These are phyloP conservation scores for Cataglyphis livida DNA, from an alignment of 2,888 invertebrate genomes.

Conservation along the genomic window DNA sequence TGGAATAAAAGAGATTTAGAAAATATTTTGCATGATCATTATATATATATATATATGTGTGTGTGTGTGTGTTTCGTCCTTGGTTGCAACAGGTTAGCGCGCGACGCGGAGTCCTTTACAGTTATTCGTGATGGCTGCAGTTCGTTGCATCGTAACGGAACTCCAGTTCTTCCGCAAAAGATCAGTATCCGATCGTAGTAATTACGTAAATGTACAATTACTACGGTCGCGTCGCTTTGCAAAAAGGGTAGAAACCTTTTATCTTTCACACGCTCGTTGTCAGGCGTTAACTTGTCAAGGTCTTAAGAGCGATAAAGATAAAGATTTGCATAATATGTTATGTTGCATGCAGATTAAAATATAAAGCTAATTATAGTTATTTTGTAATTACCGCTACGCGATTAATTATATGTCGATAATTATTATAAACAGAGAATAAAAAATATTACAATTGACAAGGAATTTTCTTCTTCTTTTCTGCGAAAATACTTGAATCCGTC, in stretches of 20 bases:
- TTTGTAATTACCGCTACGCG: background rate
- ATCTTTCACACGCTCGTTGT: background rate
- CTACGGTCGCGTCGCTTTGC: background rate
- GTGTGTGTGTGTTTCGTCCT: background rate
- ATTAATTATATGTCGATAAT: background rate
- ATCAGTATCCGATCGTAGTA: constrained; percentile 64
- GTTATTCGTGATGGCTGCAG: constrained; percentile 68
- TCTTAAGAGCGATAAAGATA: background rate
- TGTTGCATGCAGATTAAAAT: background rate
- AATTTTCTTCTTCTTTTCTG: background rate
- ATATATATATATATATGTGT: background rate
- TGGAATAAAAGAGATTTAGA: background rate
- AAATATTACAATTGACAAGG: background rate
- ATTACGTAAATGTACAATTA: constrained; percentile 57
- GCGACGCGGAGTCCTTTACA: constrained; percentile 70
- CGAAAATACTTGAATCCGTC: background rate
- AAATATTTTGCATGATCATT: constrained; percentile 1
- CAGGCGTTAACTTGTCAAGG: background rate
- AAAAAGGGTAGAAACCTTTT: constrained; percentile 12
- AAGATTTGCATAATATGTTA: background rate
- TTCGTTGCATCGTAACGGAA: constrained; percentile 75
- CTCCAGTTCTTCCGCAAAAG: constrained; percentile 68
- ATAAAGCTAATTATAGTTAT: background rate
- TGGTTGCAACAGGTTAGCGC: constrained; percentile 66
- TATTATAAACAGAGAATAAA: background rate